Conservation (phyloP, 2,888 invertebrate species). For the Drosophila greeni region DNA sequence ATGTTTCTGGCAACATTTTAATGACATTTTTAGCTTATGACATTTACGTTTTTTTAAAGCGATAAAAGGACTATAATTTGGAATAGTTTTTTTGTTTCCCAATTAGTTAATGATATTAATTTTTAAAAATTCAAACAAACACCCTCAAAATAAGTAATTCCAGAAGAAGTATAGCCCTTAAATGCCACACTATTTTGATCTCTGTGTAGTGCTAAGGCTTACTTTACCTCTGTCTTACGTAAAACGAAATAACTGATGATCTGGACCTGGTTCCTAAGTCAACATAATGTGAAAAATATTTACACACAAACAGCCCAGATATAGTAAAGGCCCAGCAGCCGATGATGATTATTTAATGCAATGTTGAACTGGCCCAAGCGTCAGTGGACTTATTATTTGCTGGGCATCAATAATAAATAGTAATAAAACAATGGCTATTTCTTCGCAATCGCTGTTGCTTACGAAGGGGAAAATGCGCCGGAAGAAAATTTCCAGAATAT, state of each 20-base stretch:
- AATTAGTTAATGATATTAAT: background rate
- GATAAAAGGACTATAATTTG: no score
- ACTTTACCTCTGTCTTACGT: slow-evolving; percentile 1
- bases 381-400: slow-evolving; percentile 20
- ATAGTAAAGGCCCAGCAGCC: no score
- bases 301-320: background rate
- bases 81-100: background rate
- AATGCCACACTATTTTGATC: background rate
- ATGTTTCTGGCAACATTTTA: background rate
- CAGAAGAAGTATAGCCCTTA: no score
- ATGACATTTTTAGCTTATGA: background rate
- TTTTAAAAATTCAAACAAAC: background rate
- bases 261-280: slow-evolving; percentile 8
- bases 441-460: background rate
- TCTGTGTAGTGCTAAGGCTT: background rate
- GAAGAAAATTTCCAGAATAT: background rate
- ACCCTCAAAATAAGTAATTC: no score
- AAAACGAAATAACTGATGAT: slow-evolving; percentile 5
- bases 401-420: slow-evolving; percentile 14
- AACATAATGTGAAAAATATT: slow-evolving; percentile 22
- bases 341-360: slow-evolving; percentile 5
- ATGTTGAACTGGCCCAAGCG: slow-evolving; percentile 3
- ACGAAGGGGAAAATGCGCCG: background rate
- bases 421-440: background rate
- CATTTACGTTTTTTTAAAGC: background rate